Base-by-base conservation (phyloP, 2,797 vertebrate species). In the Falco biarmicus region DNA sequence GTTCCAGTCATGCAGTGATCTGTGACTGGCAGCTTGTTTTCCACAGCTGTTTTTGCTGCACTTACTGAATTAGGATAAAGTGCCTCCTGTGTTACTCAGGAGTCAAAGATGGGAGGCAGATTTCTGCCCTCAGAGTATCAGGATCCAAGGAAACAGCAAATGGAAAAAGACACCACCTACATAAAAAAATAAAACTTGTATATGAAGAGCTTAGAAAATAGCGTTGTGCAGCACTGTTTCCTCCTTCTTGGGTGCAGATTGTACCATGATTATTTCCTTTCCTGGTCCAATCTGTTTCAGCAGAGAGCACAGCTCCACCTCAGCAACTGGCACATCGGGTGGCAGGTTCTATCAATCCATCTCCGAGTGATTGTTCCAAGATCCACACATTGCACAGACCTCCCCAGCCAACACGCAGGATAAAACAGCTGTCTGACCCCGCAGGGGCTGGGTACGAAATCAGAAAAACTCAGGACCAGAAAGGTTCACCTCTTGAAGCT, bases 271-370 rank as follows among this genome's bases (percentile, higher is more conserved):
- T 10, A 15, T 64, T 61, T 64, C 39, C 34, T 56, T 45, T 39
- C 28, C 41, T 68, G n/a, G 39, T 24, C 47, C 53, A 68, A 16
- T 28, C 18, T 1, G 1, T 25, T 73, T 53, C 7, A 45, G 37
- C 61, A 70, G 22, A 69, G 19, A 25, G n/a, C 15, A 3, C 1
- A 5, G 56, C 25, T 39, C 47, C 37, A 34, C 32, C 26, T 54
- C 54, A 47, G 32, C 14, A 10, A 0, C 0, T 3, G 28, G n/a
- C 45, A 75, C 54, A 47, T 29, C 25, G 19, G 43, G 34, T 32
- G 34, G 2, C 16, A 63, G 54, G 28, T n/a, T n/a, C 19, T 31
- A 19, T 47, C 21, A 50, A 54, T 24, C 39, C 53, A n/a, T 16
- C 29, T 57, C 18, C 0, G 3, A 54, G 82, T 0, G 31, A 47